Evolutionary conservation across 2,113 vertebrate species (phyloP).

Genomic region (Antennarius striatus): DNA sequence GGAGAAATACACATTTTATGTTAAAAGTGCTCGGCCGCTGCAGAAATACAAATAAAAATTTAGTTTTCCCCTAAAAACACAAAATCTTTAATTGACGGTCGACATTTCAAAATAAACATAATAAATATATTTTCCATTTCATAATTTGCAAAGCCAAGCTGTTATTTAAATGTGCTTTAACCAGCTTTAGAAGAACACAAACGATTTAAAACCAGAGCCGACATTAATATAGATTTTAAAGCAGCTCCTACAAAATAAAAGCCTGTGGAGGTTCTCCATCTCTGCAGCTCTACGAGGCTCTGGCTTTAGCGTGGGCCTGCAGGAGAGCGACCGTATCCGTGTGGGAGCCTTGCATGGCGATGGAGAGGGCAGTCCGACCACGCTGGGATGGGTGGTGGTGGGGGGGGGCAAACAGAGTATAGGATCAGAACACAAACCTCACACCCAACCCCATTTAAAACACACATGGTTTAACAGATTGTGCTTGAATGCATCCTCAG

Average conservation of each 20-base stretch:
- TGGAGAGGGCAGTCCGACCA: constrained; percentile 87
- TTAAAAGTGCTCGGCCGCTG: constrained; percentile 14
- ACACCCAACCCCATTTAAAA: too few relatives aligned
- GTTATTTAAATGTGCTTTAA: constrained; percentile 27
- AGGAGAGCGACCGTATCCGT: constrained; percentile 86
- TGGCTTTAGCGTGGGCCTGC: constrained; percentile 77
- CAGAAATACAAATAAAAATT: constrained; percentile 9
- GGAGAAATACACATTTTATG: constrained; percentile 7
- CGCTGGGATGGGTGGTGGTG: constrained; percentile 77
- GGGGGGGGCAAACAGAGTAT: background rate
- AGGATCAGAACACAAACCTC: too few relatives aligned
- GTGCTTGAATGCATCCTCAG: too few relatives aligned
- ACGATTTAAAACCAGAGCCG: constrained; percentile 10
- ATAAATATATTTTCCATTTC: constrained; percentile 57
- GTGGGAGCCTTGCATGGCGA: constrained; percentile 81
- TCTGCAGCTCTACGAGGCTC: constrained; percentile 36
- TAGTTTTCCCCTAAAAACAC: background rate
- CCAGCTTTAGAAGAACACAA: background rate
- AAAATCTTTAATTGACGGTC: background rate
- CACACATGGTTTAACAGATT: too few relatives aligned
- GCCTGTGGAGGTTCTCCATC: background rate
- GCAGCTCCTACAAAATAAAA: constrained; percentile 1
- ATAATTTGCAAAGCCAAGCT: constrained; percentile 48
- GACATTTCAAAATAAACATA: constrained; percentile 14
- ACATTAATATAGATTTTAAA: background rate